Evolutionary conservation across 2,797 vertebrate species (phyloP), one percentile per base, ranked within the genome.

Genomic region (Trematomus bernacchii): DNA sequence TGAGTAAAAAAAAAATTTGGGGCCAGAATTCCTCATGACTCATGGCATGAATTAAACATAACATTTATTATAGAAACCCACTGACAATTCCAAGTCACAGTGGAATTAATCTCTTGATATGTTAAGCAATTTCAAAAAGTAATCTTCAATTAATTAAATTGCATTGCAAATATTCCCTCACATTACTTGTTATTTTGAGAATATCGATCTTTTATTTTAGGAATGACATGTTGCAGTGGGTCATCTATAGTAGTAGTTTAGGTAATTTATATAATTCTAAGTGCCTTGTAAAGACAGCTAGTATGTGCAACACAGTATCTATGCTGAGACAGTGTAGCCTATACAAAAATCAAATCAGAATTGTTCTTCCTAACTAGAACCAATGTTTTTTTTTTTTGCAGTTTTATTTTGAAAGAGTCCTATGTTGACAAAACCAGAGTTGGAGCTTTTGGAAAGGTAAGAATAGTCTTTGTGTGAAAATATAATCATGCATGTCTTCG

Each of bases 381-480:
- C 10, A 0, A 12, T 57, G 14, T 75, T 78, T 53, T 0, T 79
- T 27, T 71, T 37, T 37, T 50, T 88, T 79, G 4, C 86, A 96
- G 95, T 30, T 62, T 89, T 21, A 90, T 99, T 87, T 88, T 97
- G 71, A 96, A 95, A 71, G 95, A 98, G 77, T 83, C 93, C 0
- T 99, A 95, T 77, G 79, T 99, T 2, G 98, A 99, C 79, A 96
- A 94, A 83, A 94, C 92, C 0, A 92, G 97, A 43, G 96, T 99
- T 0, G 98, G 96, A 9, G 98, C 97, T 48, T 99, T 97, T 63
- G 98, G 98, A 77, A 95, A 98, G 97, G 98, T 99, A 93, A 95
- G 71, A 74, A 44, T 2, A 19, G 11, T 10, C 2, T 71, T 12
- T 8, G 11, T 30, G 3, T 30, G 42, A 16, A 11, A 0, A 18